Evolutionary conservation across 2,113 vertebrate species (phyloP).

Genomic region (Petromus typicus): DNA sequence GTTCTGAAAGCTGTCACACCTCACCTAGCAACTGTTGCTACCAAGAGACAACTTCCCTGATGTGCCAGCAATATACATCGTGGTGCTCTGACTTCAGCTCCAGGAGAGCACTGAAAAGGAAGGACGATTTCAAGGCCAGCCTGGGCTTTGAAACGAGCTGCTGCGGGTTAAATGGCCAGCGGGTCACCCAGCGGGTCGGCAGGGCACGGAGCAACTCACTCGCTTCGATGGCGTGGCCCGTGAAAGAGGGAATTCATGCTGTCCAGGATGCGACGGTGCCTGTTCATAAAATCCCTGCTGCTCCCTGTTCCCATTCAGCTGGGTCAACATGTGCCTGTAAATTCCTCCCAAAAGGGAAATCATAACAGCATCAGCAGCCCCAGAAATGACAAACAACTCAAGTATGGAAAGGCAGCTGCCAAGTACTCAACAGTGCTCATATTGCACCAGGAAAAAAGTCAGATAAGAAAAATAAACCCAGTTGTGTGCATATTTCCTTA

Average conservation of each 20-base stretch:
- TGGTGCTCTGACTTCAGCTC: neutral
- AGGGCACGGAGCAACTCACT: fast-evolving
- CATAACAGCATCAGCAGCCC: constrained; percentile 79
- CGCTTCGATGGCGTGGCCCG: fast-evolving
- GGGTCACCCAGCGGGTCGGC: fast-evolving
- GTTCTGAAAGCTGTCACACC: neutral
- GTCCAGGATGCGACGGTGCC: neutral
- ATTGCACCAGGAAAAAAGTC: constrained; percentile 78
- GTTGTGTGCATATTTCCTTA: constrained; percentile 49
- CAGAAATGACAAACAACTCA: constrained; percentile 84
- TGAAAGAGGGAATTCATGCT: fast-evolving
- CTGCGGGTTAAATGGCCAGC: fast-evolving
- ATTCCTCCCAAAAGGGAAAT: constrained; percentile 80
- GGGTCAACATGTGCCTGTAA: constrained; percentile 84
- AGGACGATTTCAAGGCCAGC: neutral
- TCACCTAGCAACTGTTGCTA: constrained; percentile 74
- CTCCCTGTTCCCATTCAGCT: constrained; percentile 77
- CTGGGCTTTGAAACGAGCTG: neutral
- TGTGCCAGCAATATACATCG: neutral
- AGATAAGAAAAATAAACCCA: constrained; percentile 75
- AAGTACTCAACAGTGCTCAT: constrained; percentile 73
- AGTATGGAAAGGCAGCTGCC: constrained; percentile 77
- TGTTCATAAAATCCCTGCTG: neutral
- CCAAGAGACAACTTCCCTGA: neutral
- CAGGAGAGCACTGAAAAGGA: neutral